Evolutionary conservation across 2,888 invertebrate species (phyloP).

Genomic region (Euclidia mi): DNA sequence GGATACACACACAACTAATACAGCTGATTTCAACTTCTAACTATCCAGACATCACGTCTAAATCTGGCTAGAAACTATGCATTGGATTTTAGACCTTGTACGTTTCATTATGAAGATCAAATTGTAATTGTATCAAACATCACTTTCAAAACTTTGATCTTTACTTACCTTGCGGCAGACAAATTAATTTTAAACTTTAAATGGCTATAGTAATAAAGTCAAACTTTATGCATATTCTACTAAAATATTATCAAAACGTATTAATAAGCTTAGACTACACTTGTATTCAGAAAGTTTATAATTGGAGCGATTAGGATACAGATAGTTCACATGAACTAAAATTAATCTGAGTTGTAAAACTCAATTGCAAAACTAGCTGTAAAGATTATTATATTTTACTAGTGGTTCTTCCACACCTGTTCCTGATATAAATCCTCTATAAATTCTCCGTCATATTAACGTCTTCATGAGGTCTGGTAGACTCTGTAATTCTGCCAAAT

Average conservation of each 20-base stretch:
- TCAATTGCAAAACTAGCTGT: constrained; percentile 29
- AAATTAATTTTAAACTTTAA: neutral
- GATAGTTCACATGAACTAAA: constrained; percentile 23
- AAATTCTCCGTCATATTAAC: too few relatives aligned
- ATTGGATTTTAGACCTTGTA: neutral
- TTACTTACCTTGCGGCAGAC: neutral
- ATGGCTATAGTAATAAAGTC: neutral
- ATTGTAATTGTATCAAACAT: neutral
- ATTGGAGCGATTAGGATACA: constrained; percentile 31
- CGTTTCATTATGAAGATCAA: neutral
- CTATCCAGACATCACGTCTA: constrained; percentile 27
- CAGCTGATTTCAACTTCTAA: constrained; percentile 20
- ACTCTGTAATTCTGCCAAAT: too few relatives aligned
- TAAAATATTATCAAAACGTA: neutral
- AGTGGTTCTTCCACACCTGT: too few relatives aligned
- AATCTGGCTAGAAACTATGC: neutral
- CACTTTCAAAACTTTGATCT: neutral
- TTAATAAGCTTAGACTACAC: constrained; percentile 18
- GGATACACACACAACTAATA: constrained; percentile 8
- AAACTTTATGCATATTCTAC: neutral
- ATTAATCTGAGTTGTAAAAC: constrained; percentile 37
- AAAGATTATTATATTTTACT: too few relatives aligned
- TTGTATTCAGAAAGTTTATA: constrained; percentile 33
- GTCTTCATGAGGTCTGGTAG: too few relatives aligned
- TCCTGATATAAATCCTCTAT: too few relatives aligned